Evolutionary conservation across 2,797 vertebrate genomes (phyloP).

Genomic region (Rhincodon typus): DNA sequence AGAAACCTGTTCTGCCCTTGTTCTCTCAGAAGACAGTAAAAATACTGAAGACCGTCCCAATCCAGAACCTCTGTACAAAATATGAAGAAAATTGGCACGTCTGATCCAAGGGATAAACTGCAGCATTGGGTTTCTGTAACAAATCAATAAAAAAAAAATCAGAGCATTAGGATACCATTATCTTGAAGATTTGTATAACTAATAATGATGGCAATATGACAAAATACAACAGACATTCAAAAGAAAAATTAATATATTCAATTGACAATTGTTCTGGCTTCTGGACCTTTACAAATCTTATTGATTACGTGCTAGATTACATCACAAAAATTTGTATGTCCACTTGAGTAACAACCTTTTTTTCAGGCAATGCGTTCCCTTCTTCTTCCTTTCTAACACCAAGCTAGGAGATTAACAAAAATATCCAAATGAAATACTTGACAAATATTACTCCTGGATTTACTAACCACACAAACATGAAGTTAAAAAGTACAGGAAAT

Average conservation of each 20-base stretch:
- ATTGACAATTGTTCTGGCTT: neutral
- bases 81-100: neutral
- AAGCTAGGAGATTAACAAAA: neutral
- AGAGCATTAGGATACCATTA: constrained; percentile 4
- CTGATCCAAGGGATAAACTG: constrained; percentile 11
- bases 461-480: neutral
- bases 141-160: constrained; percentile 9
- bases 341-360: neutral
- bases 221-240: neutral
- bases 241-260: neutral
- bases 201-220: neutral
- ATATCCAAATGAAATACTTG: neutral
- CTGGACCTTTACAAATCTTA: neutral
- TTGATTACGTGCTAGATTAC: neutral
- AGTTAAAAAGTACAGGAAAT: neutral
- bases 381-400: neutral
- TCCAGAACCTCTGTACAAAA: constrained; percentile 11
- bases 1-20: neutral
- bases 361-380: neutral
- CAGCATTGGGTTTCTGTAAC: constrained; percentile 32
- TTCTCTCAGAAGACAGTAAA: neutral
- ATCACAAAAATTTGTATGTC: neutral
- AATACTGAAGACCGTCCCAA: neutral
- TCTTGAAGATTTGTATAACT: neutral
- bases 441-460: neutral